These are phyloP conservation scores for Oithona nana DNA, from an alignment of 2,888 invertebrate genomes.

Conservation along the genomic window DNA sequence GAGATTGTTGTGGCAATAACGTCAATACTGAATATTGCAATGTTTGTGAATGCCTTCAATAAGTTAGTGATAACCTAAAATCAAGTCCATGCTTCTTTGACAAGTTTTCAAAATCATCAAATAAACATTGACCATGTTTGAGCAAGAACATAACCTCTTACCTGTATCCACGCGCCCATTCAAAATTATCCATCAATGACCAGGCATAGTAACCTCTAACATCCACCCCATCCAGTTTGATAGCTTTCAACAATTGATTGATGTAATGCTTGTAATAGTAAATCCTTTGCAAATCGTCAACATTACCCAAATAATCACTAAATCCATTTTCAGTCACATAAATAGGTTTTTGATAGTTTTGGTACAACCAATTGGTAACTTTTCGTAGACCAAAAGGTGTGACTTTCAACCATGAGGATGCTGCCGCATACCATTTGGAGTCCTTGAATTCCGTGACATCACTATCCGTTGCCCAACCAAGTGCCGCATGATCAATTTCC, in stretches of 20 bases:
- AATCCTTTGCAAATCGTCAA: conserved; percentile 7
- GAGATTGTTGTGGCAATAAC: no score
- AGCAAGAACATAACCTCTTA: no score
- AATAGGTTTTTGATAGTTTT: not conserved
- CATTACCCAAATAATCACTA: conserved; percentile 5
- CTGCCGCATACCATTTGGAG: conserved; percentile 29
- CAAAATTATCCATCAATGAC: conserved; percentile 62
- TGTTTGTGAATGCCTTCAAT: no score
- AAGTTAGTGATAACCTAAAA: no score
- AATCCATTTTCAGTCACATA: conserved; percentile 11
- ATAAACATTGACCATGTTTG: no score
- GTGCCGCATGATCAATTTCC: not conserved
- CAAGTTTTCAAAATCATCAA: not conserved
- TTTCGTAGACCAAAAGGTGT: not conserved
- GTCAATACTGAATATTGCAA: no score
- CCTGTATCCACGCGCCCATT: conserved; percentile 51
- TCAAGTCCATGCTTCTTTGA: not conserved
- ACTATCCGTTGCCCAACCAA: conserved; percentile 25
- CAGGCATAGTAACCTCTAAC: conserved; percentile 47
- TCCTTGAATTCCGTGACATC: conserved; percentile 29
- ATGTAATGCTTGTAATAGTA: conserved; percentile 15
- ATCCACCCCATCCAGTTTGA: conserved; percentile 23
- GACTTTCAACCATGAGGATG: not conserved
- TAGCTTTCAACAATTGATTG: conserved; percentile 7
- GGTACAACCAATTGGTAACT: not conserved